Base-by-base conservation (phyloP, 2,797 vertebrate genomes). In the Taeniopygia guttata region DNA sequence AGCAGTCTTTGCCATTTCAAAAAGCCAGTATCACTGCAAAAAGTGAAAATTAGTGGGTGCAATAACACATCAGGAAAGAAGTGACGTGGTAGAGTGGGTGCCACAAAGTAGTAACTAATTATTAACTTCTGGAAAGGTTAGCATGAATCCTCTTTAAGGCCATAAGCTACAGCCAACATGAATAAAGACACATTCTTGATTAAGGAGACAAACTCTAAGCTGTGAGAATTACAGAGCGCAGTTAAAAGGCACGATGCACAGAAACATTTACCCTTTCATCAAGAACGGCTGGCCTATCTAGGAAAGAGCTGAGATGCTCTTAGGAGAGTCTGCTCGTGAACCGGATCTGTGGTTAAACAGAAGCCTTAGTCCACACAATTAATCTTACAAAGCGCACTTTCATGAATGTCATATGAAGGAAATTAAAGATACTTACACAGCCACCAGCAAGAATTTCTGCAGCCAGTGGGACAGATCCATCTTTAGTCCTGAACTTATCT, bases 401-500 rank as follows among this genome's bases (percentile, higher is more conserved):
- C 68, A 77, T 55, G 19, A 49, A 68, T 66, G 45, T 54, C 59
- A 15, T 29, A 75, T 4, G 59, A 78, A 93, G 63, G 63, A 95
- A 92, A 94, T 91, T 16, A 63, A 66, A 93, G 69, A 83, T 97
- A 98, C 98, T 98, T 97, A 99, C 98, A 90, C 98, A 99, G 97
- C 97, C 98, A 51, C 98, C 98, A 13, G 98, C 98, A 76, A 99
- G 96, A 94, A 99, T 98, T 96, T 99, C 98, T 77, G 98, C 97
- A 58, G 96, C 86, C 58, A 99, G 87, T 18, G 98, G 98, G 84
- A 99, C 96, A 7, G 97, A 98, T 83, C 98, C 98, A 48, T 99
- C 98, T 96, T 94, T 98, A 94, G 62, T 84, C 81, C 95, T 97
- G 84, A 98, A 98, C 90, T 98, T 99, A 97, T 98, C 98, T 97